Conservation (phyloP, 2,888 invertebrate genomes). For the Hypomecis punctinalis region DNA sequence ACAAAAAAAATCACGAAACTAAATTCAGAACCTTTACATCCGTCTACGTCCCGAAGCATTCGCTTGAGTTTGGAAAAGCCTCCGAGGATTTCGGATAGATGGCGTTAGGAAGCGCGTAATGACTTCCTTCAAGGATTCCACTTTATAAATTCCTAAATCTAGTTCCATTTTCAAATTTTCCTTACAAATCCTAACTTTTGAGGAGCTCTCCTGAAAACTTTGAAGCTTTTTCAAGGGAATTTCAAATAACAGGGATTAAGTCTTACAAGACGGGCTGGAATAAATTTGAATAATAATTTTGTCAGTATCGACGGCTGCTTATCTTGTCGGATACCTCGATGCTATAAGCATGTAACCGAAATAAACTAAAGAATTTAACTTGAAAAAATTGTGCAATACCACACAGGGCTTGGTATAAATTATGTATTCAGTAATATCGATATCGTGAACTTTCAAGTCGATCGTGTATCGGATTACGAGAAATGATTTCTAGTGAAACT, state of each 20-base stretch:
- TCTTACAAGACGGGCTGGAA: constrained; percentile 53
- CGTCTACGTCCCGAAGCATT: constrained; percentile 78
- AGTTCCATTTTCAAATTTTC: constrained; percentile 50
- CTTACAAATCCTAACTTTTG: constrained; percentile 36
- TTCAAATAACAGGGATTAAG: constrained; percentile 44
- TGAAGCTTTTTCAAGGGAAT: constrained; percentile 21
- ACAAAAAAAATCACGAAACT: constrained; percentile 9
- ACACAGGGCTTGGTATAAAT: constrained; percentile 33
- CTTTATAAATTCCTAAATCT: constrained; percentile 46
- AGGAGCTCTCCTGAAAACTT: constrained; percentile 21
- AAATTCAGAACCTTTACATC: constrained; percentile 27
- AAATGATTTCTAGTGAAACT: neutral
- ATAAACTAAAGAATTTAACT: constrained; percentile 35
- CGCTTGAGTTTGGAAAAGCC: constrained; percentile 75
- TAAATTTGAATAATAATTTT: constrained; percentile 61
- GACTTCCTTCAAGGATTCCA: constrained; percentile 59
- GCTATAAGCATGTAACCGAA: constrained; percentile 32
- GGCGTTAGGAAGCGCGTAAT: constrained; percentile 79
- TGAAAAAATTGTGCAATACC: constrained; percentile 32
- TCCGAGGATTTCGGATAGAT: constrained; percentile 82
- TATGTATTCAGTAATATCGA: constrained; percentile 30
- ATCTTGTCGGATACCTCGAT: constrained; percentile 52
- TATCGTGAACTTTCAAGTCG: constrained; percentile 21
- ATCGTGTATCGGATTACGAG: constrained; percentile 10
- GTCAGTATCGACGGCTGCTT: constrained; percentile 45